These are phyloP conservation scores for Rhizomys pruinosus DNA, from an alignment of 2,113 vertebrate species.

Conservation along the genomic window DNA sequence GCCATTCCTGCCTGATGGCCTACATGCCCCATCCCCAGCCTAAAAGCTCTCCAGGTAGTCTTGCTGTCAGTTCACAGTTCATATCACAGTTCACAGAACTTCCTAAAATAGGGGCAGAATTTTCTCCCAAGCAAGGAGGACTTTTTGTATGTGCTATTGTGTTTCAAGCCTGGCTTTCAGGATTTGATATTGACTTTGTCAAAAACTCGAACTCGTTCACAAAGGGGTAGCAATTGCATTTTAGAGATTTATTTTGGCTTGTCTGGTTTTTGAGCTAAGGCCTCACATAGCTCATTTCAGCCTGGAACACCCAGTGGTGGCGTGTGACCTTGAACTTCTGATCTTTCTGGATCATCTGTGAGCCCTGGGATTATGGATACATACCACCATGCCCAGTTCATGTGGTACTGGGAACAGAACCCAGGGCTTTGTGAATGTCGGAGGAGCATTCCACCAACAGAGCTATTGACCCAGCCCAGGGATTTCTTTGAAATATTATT, in stretches of 20 bases:
- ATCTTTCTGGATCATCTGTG: background rate
- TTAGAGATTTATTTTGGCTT: slow-evolving; percentile 71
- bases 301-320: background rate
- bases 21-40: slow-evolving; percentile 26
- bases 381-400: background rate
- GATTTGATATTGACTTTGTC: slow-evolving; percentile 82
- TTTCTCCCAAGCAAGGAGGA: slow-evolving; percentile 54
- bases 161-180: slow-evolving; percentile 79
- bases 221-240: slow-evolving; percentile 79
- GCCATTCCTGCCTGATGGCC: slow-evolving; percentile 70
- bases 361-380: background rate
- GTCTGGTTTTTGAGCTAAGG: background rate
- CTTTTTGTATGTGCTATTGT: slow-evolving; percentile 73
- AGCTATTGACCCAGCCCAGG: no score
- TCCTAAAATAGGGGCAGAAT: slow-evolving; percentile 66
- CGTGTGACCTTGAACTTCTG: background rate
- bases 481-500: slow-evolving; percentile 61
- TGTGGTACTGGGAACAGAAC: background rate
- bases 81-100: slow-evolving; percentile 61
- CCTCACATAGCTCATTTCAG: background rate
- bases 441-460: background rate
- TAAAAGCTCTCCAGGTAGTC: slow-evolving; percentile 69
- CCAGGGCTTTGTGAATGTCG: background rate
- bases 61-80: slow-evolving; percentile 75
- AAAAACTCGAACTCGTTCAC: slow-evolving; percentile 85